Conservation (phyloP, 2,113 vertebrate genomes). For the Scomber scombrus region DNA sequence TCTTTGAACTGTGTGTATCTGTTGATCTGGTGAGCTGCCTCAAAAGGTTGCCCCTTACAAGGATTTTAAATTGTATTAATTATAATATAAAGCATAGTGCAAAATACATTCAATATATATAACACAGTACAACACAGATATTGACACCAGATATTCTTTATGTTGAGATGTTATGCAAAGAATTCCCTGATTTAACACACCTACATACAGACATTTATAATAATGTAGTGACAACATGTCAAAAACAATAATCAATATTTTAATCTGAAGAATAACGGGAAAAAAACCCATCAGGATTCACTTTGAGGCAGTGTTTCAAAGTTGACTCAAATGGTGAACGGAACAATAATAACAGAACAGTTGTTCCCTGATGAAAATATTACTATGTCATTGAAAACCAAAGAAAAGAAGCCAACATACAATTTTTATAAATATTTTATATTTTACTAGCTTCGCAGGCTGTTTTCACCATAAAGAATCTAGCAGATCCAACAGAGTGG, state of each 20-base stretch:
- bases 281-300: background rate
- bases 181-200: background rate
- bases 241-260: too few species aligned
- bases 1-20: too few species aligned
- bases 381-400: background rate
- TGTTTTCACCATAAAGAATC: background rate
- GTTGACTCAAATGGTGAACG: background rate
- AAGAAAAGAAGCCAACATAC: background rate
- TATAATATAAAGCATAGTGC: background rate
- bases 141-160: background rate
- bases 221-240: too few species aligned
- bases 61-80: background rate
- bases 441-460: background rate
- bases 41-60: too few species aligned
- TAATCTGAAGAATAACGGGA: too few species aligned
- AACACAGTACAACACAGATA: background rate
- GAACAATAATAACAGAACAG: background rate
- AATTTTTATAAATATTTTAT: background rate
- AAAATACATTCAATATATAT: background rate
- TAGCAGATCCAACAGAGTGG: background rate
- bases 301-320: slow-evolving; percentile 37
- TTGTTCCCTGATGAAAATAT: slow-evolving; percentile 30
- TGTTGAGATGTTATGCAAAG: background rate
- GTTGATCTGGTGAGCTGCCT: too few species aligned
- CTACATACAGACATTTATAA: background rate